Evolutionary conservation across 2,113 vertebrate genomes (phyloP).

Genomic region (Urocolius indicus): DNA sequence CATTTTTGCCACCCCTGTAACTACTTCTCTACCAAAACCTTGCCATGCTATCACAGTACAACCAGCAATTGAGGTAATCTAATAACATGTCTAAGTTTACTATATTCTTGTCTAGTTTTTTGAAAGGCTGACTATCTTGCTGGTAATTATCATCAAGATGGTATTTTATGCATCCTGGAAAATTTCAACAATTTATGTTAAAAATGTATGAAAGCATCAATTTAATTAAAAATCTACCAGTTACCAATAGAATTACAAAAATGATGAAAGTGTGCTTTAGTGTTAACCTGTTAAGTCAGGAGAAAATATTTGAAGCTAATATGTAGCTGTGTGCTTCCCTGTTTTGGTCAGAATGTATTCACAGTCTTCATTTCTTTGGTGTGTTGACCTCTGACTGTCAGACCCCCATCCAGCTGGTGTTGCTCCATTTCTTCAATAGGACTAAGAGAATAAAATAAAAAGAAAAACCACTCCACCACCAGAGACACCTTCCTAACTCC

Average conservation of each 20-base stretch:
- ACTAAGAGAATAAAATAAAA: neutral
- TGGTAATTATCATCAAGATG: neutral
- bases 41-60: neutral
- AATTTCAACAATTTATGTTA: neutral
- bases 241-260: neutral
- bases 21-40: neutral
- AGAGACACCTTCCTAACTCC: neutral
- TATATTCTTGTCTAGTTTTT: neutral
- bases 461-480: fast-evolving
- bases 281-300: neutral
- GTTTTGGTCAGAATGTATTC: neutral
- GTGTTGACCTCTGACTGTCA: neutral
- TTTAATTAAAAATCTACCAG: neutral
- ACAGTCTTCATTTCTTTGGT: neutral
- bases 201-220: neutral
- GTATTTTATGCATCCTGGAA: neutral
- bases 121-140: neutral
- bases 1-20: too few relatives aligned
- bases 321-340: neutral
- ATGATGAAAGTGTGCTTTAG: neutral
- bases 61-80: neutral
- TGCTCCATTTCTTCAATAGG: neutral
- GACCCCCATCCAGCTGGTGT: neutral
- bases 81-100: neutral
- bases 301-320: neutral